These are phyloP conservation scores for Lonchura striata DNA, from an alignment of 2,113 vertebrate genomes.

Conservation along the genomic window DNA sequence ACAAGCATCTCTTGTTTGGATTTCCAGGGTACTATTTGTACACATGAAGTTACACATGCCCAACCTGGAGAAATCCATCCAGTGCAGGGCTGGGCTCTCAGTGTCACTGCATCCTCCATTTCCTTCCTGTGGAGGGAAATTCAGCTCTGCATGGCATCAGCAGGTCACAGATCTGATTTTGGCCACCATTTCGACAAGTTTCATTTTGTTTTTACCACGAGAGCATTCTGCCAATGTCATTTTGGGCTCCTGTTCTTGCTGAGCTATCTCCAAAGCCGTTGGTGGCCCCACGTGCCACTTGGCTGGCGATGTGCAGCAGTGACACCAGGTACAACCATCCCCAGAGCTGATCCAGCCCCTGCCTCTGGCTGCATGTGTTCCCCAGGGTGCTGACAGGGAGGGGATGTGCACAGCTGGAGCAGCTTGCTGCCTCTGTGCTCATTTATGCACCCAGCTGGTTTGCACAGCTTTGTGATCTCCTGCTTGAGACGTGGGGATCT, in stretches of 20 bases:
- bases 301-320: background rate
- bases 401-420: background rate
- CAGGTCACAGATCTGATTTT: background rate
- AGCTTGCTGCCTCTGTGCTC: background rate
- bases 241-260: background rate
- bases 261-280: background rate
- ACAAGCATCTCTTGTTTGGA: background rate
- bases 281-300: background rate
- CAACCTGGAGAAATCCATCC: background rate
- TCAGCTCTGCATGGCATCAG: background rate
- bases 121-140: background rate
- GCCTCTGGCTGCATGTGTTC: background rate
- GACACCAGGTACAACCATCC: background rate
- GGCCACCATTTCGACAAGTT: background rate
- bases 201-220: background rate
- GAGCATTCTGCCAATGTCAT: background rate
- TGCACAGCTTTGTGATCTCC: background rate
- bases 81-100: background rate
- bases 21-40: background rate
- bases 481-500: background rate
- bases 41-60: rapidly evolving
- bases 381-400: background rate
- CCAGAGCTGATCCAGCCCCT: background rate
- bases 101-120: background rate
- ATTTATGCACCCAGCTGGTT: background rate